These are phyloP conservation scores for Therioaphis trifolii DNA, from an alignment of 2,888 invertebrate genomes.

Conservation along the genomic window DNA sequence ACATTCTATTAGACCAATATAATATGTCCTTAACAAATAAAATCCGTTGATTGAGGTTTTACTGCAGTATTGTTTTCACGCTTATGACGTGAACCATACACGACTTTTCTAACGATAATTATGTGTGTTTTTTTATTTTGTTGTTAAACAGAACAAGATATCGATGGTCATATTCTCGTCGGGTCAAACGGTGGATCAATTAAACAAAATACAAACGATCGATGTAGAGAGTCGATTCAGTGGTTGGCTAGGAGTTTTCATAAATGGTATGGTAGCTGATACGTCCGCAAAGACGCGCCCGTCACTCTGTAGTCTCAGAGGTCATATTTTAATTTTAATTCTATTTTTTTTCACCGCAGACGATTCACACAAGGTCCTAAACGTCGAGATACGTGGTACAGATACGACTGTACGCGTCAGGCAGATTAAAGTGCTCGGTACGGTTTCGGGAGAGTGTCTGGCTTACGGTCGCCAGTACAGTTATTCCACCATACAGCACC, in stretches of 20 bases:
- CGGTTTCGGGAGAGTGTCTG: slow-evolving; percentile 73
- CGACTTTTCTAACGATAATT: background rate
- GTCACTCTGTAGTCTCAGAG: too few relatives aligned
- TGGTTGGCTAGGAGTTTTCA: slow-evolving; percentile 90
- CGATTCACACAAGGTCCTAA: slow-evolving; percentile 74
- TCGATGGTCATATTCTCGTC: slow-evolving; percentile 85
- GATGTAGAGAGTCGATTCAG: slow-evolving; percentile 87
- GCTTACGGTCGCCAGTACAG: slow-evolving; percentile 71
- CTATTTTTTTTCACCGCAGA: slow-evolving; percentile 67
- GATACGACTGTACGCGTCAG: slow-evolving; percentile 90
- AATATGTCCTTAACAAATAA: too few relatives aligned
- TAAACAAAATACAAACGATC: slow-evolving; percentile 81
- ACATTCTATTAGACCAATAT: too few relatives aligned
- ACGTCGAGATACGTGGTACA: slow-evolving; percentile 89
- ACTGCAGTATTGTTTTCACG: too few relatives aligned
- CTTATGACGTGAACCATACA: background rate
- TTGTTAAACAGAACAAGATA: slow-evolving; percentile 82
- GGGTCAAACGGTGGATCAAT: slow-evolving; percentile 84
- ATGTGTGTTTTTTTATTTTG: slow-evolving; percentile 65
- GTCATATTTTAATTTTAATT: background rate
- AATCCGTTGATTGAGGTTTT: too few relatives aligned
- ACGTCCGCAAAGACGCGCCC: too few relatives aligned
- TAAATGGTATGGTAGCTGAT: slow-evolving; percentile 73
- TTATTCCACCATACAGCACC: slow-evolving; percentile 79
- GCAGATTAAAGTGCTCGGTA: slow-evolving; percentile 80